Percentiles rank a stretch among this genome's conserved stretches.
Evolutionary conservation across 2,113 vertebrate genomes (phyloP).

Genomic region (Pholis gunnellus): DNA sequence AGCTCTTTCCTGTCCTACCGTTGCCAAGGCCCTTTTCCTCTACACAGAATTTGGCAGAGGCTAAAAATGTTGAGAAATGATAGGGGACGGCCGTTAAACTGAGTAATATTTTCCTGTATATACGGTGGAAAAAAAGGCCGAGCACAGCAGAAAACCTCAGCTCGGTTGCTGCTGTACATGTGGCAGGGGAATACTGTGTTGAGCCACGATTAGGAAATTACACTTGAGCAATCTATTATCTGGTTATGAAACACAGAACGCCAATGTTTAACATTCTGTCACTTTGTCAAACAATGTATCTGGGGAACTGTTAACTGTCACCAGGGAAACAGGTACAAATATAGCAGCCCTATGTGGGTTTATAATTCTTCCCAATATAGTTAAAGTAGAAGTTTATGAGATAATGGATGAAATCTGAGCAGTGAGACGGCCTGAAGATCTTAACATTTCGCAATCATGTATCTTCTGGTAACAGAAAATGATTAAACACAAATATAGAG

Average conservation of each 20-base stretch:
- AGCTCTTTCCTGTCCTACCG: constrained; percentile 16
- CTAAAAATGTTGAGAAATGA: constrained; percentile 25
- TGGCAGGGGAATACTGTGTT: constrained; percentile 34
- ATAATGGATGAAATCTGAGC: not conserved
- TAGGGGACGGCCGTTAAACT: not conserved
- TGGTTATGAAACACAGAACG: constrained; percentile 24
- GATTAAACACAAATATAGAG: not conserved
- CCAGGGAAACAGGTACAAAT: not conserved
- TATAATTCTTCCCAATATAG: not conserved
- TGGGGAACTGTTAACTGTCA: not conserved
- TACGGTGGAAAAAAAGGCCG: constrained; percentile 18
- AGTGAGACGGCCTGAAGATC: not conserved
- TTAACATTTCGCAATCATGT: not conserved
- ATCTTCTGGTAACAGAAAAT: not conserved
- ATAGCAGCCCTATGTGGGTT: not conserved
- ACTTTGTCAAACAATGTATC: not conserved
- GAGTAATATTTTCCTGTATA: constrained; percentile 53
- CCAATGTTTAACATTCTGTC: not conserved
- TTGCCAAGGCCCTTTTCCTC: constrained; percentile 29
- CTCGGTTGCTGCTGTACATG: constrained; percentile 33
- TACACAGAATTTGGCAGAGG: constrained; percentile 36
- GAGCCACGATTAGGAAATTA: constrained; percentile 9
- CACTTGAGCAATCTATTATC: constrained; percentile 1
- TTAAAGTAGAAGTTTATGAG: not conserved
- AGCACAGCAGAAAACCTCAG: constrained; percentile 28